These are phyloP conservation scores for Gallirallus australis DNA, from an alignment of 2,797 vertebrate genomes.

Conservation along the genomic window DNA sequence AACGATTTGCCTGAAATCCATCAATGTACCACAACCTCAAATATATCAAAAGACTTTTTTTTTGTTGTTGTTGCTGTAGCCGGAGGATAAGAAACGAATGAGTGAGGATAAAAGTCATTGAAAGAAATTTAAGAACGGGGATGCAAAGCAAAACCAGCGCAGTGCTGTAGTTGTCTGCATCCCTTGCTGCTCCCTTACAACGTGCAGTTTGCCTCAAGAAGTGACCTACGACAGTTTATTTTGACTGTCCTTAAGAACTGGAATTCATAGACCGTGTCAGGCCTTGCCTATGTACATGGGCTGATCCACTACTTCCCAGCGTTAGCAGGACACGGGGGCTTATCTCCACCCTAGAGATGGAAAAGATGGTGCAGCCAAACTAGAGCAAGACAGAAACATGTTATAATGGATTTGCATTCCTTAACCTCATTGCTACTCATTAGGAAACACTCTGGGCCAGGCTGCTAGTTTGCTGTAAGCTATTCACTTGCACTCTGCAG, in stretches of 20 bases:
- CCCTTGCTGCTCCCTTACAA: not conserved
- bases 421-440: not conserved
- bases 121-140: not conserved
- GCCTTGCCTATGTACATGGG: not conserved
- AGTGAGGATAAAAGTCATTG: not conserved
- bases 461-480: not conserved
- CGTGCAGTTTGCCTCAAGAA: not conserved
- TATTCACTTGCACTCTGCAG: fast-evolving
- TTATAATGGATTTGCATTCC: not conserved
- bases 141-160: not conserved
- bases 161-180: not conserved
- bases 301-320: not conserved
- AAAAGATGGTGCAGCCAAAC: not conserved
- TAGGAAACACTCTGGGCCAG: not conserved
- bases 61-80: constrained; percentile 12
- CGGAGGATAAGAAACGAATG: not conserved
- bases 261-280: not conserved
- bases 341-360: not conserved
- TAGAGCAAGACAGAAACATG: not conserved
- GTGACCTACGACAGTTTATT: not conserved
- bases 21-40: not conserved
- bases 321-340: not conserved
- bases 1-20: constrained; percentile 20
- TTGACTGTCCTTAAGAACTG: not conserved
- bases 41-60: constrained; percentile 36